Conservation (phyloP, 2,113 vertebrate species). For the Xiphias gladius region DNA sequence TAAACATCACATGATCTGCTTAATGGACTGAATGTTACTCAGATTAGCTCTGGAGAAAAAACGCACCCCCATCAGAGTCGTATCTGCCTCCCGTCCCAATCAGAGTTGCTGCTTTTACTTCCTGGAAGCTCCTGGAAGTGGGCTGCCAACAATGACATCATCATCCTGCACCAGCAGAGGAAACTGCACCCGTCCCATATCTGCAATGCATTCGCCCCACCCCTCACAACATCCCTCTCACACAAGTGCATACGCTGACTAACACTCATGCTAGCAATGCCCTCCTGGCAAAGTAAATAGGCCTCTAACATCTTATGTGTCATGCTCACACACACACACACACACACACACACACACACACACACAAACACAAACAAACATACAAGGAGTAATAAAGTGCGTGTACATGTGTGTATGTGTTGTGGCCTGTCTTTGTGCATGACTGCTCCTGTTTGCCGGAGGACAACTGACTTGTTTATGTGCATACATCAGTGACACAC, state of each 20-base stretch:
- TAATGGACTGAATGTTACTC: too few relatives aligned
- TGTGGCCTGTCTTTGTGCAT: conserved; percentile 73
- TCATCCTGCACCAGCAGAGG: conserved; percentile 71
- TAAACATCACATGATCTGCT: background rate
- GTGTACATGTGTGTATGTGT: conserved; percentile 15
- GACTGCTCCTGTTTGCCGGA: conserved; percentile 75
- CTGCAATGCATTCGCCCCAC: conserved; percentile 38
- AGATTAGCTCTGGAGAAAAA: background rate
- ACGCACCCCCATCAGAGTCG: background rate
- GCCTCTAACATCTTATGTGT: conserved; percentile 59
- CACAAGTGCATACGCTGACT: conserved; percentile 31
- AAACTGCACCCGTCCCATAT: conserved; percentile 57
- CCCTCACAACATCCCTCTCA: background rate
- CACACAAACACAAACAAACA: conserved; percentile 16
- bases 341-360: conserved; percentile 12
- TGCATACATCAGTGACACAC: conserved; percentile 70
- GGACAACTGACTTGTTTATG: conserved; percentile 79
- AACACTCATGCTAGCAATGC: conserved; percentile 45
- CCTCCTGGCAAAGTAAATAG: conserved; percentile 66
- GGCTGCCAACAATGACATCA: conserved; percentile 74
- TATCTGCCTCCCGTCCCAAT: conserved; percentile 17
- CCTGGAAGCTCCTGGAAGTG: conserved; percentile 59
- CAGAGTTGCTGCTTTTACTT: conserved; percentile 39
- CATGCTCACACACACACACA: conserved; percentile 27
- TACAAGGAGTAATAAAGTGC: conserved; percentile 10